phyloP scores from a whole-genome alignment of 1,140 invertebrate genomes.

The Drosophila sturtevanti region DNA sequence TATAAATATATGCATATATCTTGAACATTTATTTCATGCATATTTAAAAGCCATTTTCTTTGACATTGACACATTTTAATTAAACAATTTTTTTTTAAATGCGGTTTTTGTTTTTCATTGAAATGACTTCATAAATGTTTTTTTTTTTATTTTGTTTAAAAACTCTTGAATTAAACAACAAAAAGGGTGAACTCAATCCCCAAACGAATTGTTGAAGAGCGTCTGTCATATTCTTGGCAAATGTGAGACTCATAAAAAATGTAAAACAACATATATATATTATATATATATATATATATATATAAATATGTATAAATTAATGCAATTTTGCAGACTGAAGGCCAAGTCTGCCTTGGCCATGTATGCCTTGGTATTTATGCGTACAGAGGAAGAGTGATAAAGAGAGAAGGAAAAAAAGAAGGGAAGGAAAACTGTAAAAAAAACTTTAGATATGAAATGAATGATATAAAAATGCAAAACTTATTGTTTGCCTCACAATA shows the following conservation, averaged over 20 bases:
- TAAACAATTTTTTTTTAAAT: slow-evolving; percentile 16
- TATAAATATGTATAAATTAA: slow-evolving; percentile 18
- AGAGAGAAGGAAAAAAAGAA: slow-evolving; percentile 24
- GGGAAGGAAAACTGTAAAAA: slow-evolving; percentile 35
- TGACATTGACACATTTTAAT: slow-evolving; percentile 38
- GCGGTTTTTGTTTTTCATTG: slow-evolving; percentile 44
- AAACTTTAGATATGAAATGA: slow-evolving; percentile 29
- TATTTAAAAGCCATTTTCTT: slow-evolving; percentile 19
- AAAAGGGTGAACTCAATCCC: slow-evolving; percentile 26
- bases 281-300: background rate
- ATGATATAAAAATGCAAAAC: slow-evolving; percentile 36
- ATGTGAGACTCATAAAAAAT: slow-evolving; percentile 51
- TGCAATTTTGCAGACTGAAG: slow-evolving; percentile 32
- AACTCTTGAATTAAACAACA: slow-evolving; percentile 34
- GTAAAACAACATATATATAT: slow-evolving; percentile 25
- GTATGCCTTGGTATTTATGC: slow-evolving; percentile 21
- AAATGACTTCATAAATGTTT: slow-evolving; percentile 36
- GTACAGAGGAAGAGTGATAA: slow-evolving; percentile 24
- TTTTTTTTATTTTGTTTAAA: slow-evolving; percentile 29
- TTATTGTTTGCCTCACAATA: slow-evolving; percentile 33
- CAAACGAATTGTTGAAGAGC: slow-evolving; percentile 49
- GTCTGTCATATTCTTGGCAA: slow-evolving; percentile 59
- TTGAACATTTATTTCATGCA: background rate
- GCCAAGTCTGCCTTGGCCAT: slow-evolving; percentile 16
- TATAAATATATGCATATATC: background rate